Base-by-base conservation (phyloP, 2,797 vertebrate genomes). In the Melanotaenia boesemani region DNA sequence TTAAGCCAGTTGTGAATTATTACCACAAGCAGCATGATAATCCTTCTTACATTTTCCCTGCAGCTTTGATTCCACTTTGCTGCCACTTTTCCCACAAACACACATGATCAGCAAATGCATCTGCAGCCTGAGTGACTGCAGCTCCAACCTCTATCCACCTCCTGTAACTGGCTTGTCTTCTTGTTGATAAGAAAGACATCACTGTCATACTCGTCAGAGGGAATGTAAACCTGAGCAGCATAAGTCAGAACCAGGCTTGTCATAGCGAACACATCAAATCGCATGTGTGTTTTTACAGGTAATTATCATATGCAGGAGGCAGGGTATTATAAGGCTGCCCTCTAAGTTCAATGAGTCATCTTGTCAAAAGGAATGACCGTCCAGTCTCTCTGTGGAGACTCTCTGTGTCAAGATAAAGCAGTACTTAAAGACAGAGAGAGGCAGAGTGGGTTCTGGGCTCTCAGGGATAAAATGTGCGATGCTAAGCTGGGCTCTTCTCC, bases 271-370 rank as follows among this genome's bases (percentile, higher is more conserved):
- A 60, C 59, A 68, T 76, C 57, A 72, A 66, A 46, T 37, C 36
- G 10, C 36, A 34, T 46, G 22, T 3, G 18, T 55, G 37, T n/a
- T 56, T 16, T 34, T 44, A 44, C 20, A n/a, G 20, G 46, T 58
- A 60, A 81, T 80, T 46, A 66, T 77, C 30, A 26, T 4, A 68
- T 56, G 52, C 70, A 74, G 67, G 70, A 55, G 41, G 65, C 26
- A 11, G n/a, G n/a, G n/a, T n/a, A n/a, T 70, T 73, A 52, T 59
- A 58, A 67, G 52, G 77, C 60, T 44, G 61, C 52, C 70, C 41
- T 76, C 67, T 30, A 67, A 70, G 82, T 82, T 81, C 76, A 89
- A 18, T 61, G 76, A 85, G 74, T 86, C 74, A 81, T 78, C 76
- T 63, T 70, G 81, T 82, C 77, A 75, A 67, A 61, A 77, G 69